Evolutionary conservation across 1,140 invertebrate species (phyloP).

Genomic region (Nasonia vitripennis): DNA sequence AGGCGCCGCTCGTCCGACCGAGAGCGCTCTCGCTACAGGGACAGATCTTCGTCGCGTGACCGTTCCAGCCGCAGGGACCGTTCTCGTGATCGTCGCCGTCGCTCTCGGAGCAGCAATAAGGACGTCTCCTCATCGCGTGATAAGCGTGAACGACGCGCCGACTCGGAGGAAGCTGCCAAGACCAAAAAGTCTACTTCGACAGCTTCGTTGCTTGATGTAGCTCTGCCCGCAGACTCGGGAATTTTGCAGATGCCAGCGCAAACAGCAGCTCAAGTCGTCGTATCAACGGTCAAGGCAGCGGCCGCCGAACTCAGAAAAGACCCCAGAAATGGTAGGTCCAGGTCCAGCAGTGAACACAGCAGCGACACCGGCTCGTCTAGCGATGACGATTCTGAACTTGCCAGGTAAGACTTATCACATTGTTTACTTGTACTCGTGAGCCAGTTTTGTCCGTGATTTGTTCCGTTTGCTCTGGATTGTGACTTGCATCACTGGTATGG

Average conservation of each 20-base stretch:
- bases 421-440: background rate
- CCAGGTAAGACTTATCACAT: constrained; percentile 56
- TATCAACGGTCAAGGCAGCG: constrained; percentile 12
- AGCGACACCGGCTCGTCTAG: constrained; percentile 71
- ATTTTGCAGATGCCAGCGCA: constrained; percentile 41
- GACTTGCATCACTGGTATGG: background rate
- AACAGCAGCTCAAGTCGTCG: constrained; percentile 46
- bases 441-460: background rate
- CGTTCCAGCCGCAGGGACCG: constrained; percentile 68
- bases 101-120: constrained; percentile 56
- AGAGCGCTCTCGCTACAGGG: constrained; percentile 61
- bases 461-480: background rate
- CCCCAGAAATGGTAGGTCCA: constrained; percentile 71
- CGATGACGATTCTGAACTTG: constrained; percentile 62
- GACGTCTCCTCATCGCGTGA: constrained; percentile 67
- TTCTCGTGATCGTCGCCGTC: constrained; percentile 65
- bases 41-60: constrained; percentile 71
- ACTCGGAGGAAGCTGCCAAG: constrained; percentile 26
- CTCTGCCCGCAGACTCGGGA: constrained; percentile 4
- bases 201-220: background rate
- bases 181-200: background rate
- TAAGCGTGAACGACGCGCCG: constrained; percentile 57
- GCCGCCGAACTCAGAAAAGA: constrained; percentile 64
- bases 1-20: constrained; percentile 73
- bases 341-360: constrained; percentile 73